Percentiles rank a stretch among this genome's conserved stretches.
These are phyloP conservation scores for Dicrostonyx torquatus DNA, from an alignment of 2,797 vertebrate genomes.

Conservation along the genomic window DNA sequence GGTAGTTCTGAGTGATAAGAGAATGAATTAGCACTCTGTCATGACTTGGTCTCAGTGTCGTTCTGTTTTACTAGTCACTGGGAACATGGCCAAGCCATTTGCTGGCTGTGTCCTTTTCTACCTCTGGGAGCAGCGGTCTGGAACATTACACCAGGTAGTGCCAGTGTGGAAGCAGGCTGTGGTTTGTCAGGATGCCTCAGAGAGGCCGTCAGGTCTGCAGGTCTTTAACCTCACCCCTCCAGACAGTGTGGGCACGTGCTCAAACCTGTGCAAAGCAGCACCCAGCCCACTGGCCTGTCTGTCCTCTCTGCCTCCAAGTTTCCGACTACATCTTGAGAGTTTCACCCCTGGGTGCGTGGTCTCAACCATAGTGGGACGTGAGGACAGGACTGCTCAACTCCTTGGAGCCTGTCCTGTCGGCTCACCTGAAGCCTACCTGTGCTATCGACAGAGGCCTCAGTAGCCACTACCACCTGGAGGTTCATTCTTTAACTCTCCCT, in stretches of 20 bases:
- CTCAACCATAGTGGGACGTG: neutral
- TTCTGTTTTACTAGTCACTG: neutral
- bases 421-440: neutral
- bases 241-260: neutral
- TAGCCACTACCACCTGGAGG: neutral
- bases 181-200: neutral
- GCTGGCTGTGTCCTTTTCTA: neutral
- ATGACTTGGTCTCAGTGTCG: neutral
- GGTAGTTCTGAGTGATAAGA: neutral
- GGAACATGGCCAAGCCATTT: neutral
- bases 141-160: neutral
- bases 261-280: accelerated
- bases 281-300: neutral
- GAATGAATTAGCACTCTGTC: neutral
- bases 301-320: neutral
- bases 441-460: neutral
- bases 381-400: accelerated
- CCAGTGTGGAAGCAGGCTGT: neutral
- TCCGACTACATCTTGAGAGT: neutral
- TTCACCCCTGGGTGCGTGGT: neutral
- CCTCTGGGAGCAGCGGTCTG: neutral
- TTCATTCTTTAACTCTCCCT: neutral
- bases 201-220: neutral
- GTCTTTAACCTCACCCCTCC: neutral
- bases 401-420: neutral